A percentile compares a stretch with the other conserved stretches of the same genome.
phyloP scores from a whole-genome alignment of 2,113 vertebrate species.

The Prietella phreatophila region DNA sequence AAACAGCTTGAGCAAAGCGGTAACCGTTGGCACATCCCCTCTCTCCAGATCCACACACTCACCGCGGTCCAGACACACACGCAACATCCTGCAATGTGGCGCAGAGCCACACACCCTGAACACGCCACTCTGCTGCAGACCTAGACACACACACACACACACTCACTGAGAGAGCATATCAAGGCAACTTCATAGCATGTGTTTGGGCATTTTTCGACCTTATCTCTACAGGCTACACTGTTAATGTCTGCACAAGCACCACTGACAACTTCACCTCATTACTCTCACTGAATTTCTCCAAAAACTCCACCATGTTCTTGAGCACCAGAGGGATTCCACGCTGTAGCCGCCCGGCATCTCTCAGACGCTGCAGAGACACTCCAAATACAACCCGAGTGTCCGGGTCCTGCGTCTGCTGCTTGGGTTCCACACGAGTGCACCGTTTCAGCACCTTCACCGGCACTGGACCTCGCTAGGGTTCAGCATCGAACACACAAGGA shows the following conservation, averaged over 20 bases:
- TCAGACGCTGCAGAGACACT: neutral
- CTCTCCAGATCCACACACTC: neutral
- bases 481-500: neutral
- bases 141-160: neutral
- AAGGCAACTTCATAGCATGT: neutral
- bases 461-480: neutral
- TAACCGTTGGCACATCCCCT: neutral
- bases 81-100: neutral
- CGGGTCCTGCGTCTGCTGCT: neutral
- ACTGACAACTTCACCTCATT: neutral
- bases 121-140: neutral
- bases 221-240: neutral
- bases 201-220: neutral
- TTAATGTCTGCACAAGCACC: neutral
- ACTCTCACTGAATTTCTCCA: neutral
- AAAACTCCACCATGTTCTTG: conserved; percentile 5
- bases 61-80: neutral
- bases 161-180: neutral
- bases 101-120: conserved; percentile 9
- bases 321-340: neutral
- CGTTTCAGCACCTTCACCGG: neutral
- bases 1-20: conserved; percentile 4
- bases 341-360: neutral
- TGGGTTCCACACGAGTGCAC: neutral
- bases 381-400: neutral